Evolutionary conservation across 2,888 invertebrate genomes (phyloP).

Genomic region (Apamea monoglypha): DNA sequence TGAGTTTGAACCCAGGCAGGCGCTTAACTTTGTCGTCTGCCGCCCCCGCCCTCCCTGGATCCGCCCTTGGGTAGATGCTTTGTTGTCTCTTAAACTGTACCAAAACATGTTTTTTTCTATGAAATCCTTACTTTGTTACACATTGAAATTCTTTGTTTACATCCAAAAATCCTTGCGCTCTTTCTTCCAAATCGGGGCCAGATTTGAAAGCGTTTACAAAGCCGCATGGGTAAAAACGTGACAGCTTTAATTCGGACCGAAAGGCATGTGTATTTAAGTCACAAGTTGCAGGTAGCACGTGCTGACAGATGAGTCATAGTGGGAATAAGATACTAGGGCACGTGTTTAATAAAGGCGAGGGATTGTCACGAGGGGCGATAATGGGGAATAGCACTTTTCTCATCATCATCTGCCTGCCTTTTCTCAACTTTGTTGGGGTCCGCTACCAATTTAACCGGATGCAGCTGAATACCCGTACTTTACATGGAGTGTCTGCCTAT

Average conservation of each 20-base stretch:
- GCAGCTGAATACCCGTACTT: background rate
- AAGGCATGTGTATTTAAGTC: background rate
- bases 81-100: no score
- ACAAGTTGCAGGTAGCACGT: slow-evolving; percentile 3
- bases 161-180: slow-evolving; percentile 1
- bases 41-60: no score
- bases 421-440: background rate
- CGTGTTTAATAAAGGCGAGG: background rate
- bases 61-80: no score
- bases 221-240: slow-evolving; percentile 5
- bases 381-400: background rate
- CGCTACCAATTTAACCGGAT: background rate
- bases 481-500: background rate
- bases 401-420: background rate
- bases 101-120: background rate
- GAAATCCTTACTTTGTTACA: background rate
- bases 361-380: background rate
- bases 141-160: slow-evolving; percentile 2
- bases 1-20: no score
- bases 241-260: slow-evolving; percentile 8
- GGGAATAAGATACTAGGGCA: background rate
- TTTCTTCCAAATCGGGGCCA: background rate
- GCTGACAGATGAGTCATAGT: slow-evolving; percentile 5
- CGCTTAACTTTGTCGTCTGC: no score
- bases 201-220: background rate